Base-by-base conservation (phyloP, 2,888 invertebrate genomes). In the Drosophila emarginata region DNA sequence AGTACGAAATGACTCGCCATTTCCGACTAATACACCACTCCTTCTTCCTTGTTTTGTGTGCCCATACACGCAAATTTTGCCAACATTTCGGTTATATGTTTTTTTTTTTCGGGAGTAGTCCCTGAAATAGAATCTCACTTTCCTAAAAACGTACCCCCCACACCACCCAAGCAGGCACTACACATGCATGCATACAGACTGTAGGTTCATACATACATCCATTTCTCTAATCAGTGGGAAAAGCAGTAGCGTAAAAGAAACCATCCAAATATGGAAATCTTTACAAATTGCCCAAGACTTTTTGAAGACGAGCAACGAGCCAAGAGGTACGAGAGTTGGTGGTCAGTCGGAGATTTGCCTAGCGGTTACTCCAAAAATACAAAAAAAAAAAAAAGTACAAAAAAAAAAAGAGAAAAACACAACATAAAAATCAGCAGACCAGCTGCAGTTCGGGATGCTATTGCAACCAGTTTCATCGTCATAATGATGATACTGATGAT, bases 251-350 rank as follows among this genome's bases (percentile, higher is more conserved):
- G 61, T 64, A 64, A 83, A 81, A 75, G 64, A 52, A 26, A 32
- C 53, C 15, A 18, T 36, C 89, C 89, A 89, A 89, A 89, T 89
- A 89, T 89, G 89, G 89, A 88, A 88, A 89, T 89, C 87, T 88
- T 89, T 82, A 89, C 89, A 89, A 89, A 89, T 89, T 89, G 89
- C 89, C 82, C 68, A 80, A 87, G 83, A 80, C 64, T 64, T 69
- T 45, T 54, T 54, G 74, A 73, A 74, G 74, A 65, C 65, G 61
- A 64, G 45, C 72, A 51, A 52, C 40, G 40, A 15, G 57, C 64
- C 58, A 66, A 32, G 32, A 32, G 32, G 32, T 32, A 51, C 58
- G 40, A 59, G 37, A 51, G 61, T 65, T 71, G 79, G 76, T 79
- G 78, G 73, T 64, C 81, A 67, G 72, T 21, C 45, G 45, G 61